phyloP scores from a whole-genome alignment of 2,888 invertebrate genomes.

The Mystacides longicornis region DNA sequence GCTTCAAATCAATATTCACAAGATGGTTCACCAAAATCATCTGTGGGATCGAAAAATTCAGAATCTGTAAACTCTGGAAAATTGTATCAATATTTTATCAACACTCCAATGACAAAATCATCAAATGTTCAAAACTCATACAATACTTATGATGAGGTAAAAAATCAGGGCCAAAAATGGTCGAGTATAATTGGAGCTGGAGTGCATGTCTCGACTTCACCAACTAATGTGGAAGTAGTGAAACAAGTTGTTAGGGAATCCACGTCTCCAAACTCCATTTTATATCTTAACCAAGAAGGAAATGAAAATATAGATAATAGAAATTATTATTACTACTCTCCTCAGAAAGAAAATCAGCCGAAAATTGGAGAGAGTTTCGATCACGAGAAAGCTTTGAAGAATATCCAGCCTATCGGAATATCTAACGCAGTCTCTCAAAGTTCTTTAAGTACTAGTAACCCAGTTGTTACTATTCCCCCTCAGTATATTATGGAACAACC shows the following conservation, averaged over 20 bases:
- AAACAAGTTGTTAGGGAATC: neutral
- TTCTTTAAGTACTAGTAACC: slow-evolving; percentile 5
- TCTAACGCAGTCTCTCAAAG: slow-evolving; percentile 38
- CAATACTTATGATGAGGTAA: slow-evolving; percentile 9
- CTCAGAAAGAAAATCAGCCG: slow-evolving; percentile 29
- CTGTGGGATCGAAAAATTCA: slow-evolving; percentile 13
- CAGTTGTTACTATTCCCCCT: slow-evolving; percentile 28
- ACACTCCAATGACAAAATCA: slow-evolving; percentile 6
- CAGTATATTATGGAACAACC: slow-evolving; percentile 10
- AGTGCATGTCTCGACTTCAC: slow-evolving; percentile 18
- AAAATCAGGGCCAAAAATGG: slow-evolving; percentile 16
- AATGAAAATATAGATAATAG: slow-evolving; percentile 10
- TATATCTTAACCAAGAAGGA: slow-evolving; percentile 10
- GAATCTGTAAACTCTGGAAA: neutral
- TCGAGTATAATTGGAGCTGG: slow-evolving; percentile 16
- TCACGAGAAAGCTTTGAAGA: slow-evolving; percentile 45
- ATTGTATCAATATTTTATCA: slow-evolving; percentile 1
- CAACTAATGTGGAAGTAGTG: neutral
- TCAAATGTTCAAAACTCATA: slow-evolving; percentile 6
- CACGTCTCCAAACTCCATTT: slow-evolving; percentile 14
- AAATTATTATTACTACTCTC: slow-evolving; percentile 19
- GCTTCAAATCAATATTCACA: neutral
- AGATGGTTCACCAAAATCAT: slow-evolving; percentile 14
- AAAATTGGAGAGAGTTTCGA: slow-evolving; percentile 41
- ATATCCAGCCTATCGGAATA: slow-evolving; percentile 44